Conservation (phyloP, 1,140 invertebrate genomes). For the Drosophila orena region DNA sequence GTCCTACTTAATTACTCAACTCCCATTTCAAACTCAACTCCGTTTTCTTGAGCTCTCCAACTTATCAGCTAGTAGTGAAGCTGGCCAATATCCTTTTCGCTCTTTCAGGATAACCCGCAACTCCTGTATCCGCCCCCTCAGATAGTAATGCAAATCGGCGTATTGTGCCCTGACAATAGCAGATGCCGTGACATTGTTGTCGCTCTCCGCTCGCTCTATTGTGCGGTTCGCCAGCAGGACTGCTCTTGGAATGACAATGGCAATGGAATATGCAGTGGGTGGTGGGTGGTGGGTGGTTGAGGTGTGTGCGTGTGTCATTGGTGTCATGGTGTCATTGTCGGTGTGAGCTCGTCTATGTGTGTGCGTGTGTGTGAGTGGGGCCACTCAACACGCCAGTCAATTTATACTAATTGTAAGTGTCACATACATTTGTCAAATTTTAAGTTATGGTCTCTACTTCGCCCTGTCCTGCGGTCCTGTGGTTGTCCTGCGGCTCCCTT, state of each 20-base stretch:
- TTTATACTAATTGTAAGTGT: constrained; percentile 83
- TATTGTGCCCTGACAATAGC: constrained; percentile 80
- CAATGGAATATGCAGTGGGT: constrained; percentile 17
- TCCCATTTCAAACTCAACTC: too few relatives aligned
- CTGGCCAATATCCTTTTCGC: neutral
- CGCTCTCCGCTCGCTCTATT: constrained; percentile 72
- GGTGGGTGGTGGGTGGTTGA: constrained; percentile 1
- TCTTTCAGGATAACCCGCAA: neutral
- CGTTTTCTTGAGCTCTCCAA: neutral
- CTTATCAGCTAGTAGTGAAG: neutral
- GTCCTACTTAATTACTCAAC: too few relatives aligned
- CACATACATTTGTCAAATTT: constrained; percentile 82
- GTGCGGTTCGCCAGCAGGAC: constrained; percentile 61
- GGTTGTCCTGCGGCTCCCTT: constrained; percentile 56
- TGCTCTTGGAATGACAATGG: constrained; percentile 51
- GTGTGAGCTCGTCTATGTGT: constrained; percentile 2
- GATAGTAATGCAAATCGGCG: constrained; percentile 77
- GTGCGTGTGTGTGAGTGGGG: constrained; percentile 31
- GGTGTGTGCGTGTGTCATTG: constrained; percentile 33
- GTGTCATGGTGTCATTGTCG: constrained; percentile 21
- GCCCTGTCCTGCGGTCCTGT: constrained; percentile 29
- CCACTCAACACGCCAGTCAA: constrained; percentile 81
- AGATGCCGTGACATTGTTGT: constrained; percentile 82
- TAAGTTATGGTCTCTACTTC: constrained; percentile 74
- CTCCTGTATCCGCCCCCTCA: neutral